Evolutionary conservation across 2,113 vertebrate species (phyloP).

Genomic region (Anseranas semipalmata): DNA sequence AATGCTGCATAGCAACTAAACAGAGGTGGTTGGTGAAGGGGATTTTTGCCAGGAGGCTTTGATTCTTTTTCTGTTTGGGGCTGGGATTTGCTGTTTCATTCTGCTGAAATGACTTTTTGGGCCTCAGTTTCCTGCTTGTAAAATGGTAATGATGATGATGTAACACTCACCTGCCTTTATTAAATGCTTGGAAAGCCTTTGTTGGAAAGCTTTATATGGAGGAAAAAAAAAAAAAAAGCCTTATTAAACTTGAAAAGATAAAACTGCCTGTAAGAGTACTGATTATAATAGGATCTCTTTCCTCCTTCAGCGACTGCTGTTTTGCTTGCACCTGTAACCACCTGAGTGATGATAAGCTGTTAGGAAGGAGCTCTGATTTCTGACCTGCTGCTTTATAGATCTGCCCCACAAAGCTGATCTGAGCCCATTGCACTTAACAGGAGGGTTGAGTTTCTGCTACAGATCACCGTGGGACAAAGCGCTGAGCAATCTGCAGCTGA

Average conservation of each 20-base stretch:
- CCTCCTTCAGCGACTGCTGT: neutral
- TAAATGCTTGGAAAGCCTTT: neutral
- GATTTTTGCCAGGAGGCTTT: neutral
- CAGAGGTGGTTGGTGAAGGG: neutral
- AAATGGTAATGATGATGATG: neutral
- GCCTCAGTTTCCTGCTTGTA: neutral
- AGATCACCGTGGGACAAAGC: neutral
- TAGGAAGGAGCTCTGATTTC: neutral
- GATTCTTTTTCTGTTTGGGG: neutral
- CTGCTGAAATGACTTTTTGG: neutral
- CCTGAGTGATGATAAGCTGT: neutral
- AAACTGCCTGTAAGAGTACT: neutral
- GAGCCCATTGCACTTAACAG: neutral
- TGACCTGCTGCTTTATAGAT: neutral
- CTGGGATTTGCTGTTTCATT: neutral
- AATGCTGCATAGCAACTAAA: neutral
- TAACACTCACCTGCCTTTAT: neutral
- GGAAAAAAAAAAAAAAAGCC: neutral
- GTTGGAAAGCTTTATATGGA: neutral
- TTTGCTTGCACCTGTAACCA: neutral
- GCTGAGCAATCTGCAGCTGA: constrained; percentile 15
- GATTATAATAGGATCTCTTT: neutral
- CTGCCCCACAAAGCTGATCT: neutral
- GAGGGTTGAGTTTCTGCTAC: neutral
- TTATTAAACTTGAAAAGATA: constrained; percentile 23